Percentiles rank a stretch among this genome's conserved stretches.
Evolutionary conservation across 2,113 vertebrate genomes (phyloP).

Genomic region (Anguilla japonica): DNA sequence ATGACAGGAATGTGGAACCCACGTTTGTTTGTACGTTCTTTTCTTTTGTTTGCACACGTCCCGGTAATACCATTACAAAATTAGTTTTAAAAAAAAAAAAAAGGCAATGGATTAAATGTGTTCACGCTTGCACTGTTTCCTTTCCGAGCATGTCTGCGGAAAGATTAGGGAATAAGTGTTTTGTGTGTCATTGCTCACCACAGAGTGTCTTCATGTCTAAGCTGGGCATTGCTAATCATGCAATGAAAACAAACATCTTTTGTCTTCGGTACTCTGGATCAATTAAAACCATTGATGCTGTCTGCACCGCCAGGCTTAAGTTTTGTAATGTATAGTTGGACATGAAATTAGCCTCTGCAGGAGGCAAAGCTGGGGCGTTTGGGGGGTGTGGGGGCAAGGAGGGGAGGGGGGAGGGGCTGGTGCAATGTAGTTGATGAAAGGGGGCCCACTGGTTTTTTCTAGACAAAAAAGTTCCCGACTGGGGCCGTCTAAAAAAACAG

Average conservation of each 20-base stretch:
- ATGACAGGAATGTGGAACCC: background rate
- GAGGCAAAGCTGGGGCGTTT: background rate
- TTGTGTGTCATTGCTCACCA: background rate
- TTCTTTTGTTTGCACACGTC: background rate
- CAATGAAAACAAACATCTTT: background rate
- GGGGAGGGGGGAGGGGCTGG: background rate
- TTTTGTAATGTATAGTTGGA: background rate
- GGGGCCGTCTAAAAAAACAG: background rate
- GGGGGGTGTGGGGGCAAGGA: background rate
- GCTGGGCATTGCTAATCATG: background rate
- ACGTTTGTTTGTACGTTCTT: background rate
- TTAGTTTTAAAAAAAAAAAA: background rate
- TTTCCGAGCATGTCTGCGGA: background rate
- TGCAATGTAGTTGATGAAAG: background rate
- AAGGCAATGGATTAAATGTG: background rate
- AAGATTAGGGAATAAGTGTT: background rate
- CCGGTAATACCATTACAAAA: background rate
- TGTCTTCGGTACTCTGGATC: background rate
- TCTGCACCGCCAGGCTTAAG: background rate
- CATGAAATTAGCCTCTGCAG: background rate
- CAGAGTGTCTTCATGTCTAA: background rate
- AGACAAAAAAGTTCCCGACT: background rate
- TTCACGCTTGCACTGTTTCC: background rate
- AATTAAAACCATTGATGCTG: background rate
- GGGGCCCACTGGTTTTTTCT: background rate